Conservation (phyloP, 2,797 vertebrate species). For the Xerus rutilus region DNA sequence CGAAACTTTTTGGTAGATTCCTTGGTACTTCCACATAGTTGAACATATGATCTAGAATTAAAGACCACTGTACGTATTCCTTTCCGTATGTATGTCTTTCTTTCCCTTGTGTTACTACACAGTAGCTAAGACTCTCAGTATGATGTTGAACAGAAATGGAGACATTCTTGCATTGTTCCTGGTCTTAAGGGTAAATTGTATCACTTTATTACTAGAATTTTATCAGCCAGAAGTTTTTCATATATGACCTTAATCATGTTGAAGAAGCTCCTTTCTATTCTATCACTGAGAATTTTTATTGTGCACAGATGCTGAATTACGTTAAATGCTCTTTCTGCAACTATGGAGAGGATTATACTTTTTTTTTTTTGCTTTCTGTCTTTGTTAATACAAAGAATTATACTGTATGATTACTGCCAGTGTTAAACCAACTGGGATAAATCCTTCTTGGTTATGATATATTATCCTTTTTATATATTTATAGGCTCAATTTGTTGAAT, state of each 20-base stretch:
- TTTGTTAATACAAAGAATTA: not conserved
- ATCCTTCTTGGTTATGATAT: not conserved
- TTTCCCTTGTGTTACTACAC: not conserved
- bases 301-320: not conserved
- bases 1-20: not conserved
- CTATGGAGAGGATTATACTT: not conserved
- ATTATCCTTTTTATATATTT: not conserved
- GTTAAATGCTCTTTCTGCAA: constrained; percentile 10
- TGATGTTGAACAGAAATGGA: not conserved
- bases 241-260: not conserved
- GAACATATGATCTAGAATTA: not conserved
- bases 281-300: not conserved
- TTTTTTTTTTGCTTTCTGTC: not conserved
- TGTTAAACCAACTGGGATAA: not conserved
- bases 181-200: not conserved
- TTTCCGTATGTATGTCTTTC: not conserved
- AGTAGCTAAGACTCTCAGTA: not conserved
- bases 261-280: not conserved
- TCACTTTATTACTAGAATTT: not conserved
- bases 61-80: not conserved
- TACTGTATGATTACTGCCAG: not conserved
- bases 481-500: not conserved
- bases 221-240: not conserved
- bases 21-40: not conserved
- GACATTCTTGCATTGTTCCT: not conserved